These are phyloP conservation scores for Eupeodes luniger DNA, from an alignment of 2,888 invertebrate species.

Conservation along the genomic window DNA sequence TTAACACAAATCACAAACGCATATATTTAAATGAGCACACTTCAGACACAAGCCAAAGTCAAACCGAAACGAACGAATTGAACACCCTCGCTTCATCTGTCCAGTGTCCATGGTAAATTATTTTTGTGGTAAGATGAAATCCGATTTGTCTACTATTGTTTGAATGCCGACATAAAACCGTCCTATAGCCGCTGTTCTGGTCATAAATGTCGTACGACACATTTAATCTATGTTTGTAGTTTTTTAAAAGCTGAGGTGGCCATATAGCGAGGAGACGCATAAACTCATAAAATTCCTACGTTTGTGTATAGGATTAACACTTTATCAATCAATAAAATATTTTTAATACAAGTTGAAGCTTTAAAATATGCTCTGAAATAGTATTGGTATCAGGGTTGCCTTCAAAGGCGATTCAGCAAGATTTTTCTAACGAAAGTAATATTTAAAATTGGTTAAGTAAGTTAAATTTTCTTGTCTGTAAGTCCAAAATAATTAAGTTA, in stretches of 20 bases:
- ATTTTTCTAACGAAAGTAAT: too few species aligned
- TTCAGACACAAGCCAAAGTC: constrained; percentile 66
- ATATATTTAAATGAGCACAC: constrained; percentile 43
- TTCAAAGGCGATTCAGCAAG: background rate
- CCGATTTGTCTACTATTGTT: constrained; percentile 69
- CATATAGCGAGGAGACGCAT: background rate
- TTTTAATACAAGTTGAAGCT: background rate
- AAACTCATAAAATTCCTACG: background rate
- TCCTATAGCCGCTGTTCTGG: constrained; percentile 38
- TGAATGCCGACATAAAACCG: constrained; percentile 63
- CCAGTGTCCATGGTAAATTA: constrained; percentile 34
- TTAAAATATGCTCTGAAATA: background rate
- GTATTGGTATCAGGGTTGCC: background rate
- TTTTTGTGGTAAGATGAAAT: constrained; percentile 60
- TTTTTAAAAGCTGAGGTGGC: background rate
- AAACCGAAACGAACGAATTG: too few species aligned
- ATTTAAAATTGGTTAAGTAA: too few species aligned
- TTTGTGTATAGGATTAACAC: constrained; percentile 1
- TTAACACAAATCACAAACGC: constrained; percentile 59
- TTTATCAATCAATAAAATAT: background rate
- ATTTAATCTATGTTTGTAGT: background rate
- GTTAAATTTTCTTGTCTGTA: too few species aligned
- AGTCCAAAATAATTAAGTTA: too few species aligned
- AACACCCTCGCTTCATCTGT: constrained; percentile 37
- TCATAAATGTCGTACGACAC: constrained; percentile 40